These are phyloP conservation scores for Limosa lapponica DNA, from an alignment of 2,797 vertebrate species.

Conservation along the genomic window DNA sequence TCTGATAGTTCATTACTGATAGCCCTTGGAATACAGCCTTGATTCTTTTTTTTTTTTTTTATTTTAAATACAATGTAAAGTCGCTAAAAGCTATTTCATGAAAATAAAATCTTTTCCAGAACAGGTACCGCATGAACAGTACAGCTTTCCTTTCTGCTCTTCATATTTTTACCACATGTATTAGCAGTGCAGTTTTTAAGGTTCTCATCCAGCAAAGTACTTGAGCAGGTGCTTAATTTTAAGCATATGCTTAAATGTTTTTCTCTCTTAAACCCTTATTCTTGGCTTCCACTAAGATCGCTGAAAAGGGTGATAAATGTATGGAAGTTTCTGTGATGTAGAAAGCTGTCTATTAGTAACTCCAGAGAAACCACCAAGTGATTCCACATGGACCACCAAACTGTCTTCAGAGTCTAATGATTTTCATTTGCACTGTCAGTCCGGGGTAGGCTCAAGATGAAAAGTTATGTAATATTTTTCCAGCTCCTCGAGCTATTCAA, in stretches of 20 bases:
- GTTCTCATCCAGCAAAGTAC: conserved; percentile 31
- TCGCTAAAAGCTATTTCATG: conserved; percentile 14
- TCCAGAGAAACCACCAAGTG: conserved; percentile 67
- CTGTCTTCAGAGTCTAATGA: conserved; percentile 43
- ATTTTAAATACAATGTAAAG: not conserved
- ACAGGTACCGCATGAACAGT: not conserved
- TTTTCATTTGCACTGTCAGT: conserved; percentile 59
- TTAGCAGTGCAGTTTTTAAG: not conserved
- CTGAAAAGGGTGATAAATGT: conserved; percentile 61
- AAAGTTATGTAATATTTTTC: conserved; percentile 65
- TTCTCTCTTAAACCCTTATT: conserved; percentile 42
- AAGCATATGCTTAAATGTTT: conserved; percentile 46
- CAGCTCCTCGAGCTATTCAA: not conserved
- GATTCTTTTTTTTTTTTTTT: not conserved
- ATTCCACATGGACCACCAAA: conserved; percentile 68
- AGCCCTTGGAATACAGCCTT: not conserved
- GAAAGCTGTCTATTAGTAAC: conserved; percentile 60
- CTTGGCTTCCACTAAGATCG: not conserved
- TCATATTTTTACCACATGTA: conserved; percentile 27
- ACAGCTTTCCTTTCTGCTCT: not conserved
- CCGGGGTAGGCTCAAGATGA: conserved; percentile 18
- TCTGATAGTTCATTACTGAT: not conserved
- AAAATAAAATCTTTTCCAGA: conserved; percentile 27
- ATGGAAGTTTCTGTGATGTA: conserved; percentile 66
- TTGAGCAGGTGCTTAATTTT: conserved; percentile 63